Evolutionary conservation across 2,888 invertebrate genomes (phyloP).

Genomic region (Metopia argyrocephala): DNA sequence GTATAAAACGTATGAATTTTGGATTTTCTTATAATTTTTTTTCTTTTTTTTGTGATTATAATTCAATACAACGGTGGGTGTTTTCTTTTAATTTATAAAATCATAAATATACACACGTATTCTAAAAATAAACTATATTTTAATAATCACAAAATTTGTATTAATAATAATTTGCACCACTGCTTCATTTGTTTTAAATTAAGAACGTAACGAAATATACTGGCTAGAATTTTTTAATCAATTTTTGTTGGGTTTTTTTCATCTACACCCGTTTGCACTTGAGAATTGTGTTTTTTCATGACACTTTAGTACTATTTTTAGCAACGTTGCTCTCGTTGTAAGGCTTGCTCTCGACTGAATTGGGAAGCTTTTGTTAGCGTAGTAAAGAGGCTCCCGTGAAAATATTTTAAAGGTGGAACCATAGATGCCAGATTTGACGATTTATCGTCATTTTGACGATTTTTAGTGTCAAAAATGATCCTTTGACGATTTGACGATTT

Average conservation of each 20-base stretch:
- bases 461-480: no score
- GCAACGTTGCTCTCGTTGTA: slow-evolving; percentile 63
- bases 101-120: slow-evolving; percentile 29
- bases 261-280: slow-evolving; percentile 58
- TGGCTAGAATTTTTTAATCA: slow-evolving; percentile 22
- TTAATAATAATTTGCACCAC: slow-evolving; percentile 31
- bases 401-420: slow-evolving; percentile 27
- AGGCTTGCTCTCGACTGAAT: slow-evolving; percentile 62
- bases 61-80: slow-evolving; percentile 65
- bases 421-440: no score
- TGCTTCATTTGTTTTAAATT: neutral
- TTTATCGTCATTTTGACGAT: no score
- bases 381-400: neutral
- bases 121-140: slow-evolving; percentile 27
- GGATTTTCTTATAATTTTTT: slow-evolving; percentile 19
- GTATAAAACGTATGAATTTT: neutral
- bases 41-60: slow-evolving; percentile 3
- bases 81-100: slow-evolving; percentile 32
- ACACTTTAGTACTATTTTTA: slow-evolving; percentile 28
- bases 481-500: no score
- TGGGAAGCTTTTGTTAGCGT: slow-evolving; percentile 43
- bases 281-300: slow-evolving; percentile 23
- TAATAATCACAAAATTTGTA: slow-evolving; percentile 42
- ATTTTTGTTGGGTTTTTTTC: neutral
- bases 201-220: slow-evolving; percentile 21